Evolutionary conservation across 2,113 vertebrate species (phyloP).

Genomic region (Etia nguti): DNA sequence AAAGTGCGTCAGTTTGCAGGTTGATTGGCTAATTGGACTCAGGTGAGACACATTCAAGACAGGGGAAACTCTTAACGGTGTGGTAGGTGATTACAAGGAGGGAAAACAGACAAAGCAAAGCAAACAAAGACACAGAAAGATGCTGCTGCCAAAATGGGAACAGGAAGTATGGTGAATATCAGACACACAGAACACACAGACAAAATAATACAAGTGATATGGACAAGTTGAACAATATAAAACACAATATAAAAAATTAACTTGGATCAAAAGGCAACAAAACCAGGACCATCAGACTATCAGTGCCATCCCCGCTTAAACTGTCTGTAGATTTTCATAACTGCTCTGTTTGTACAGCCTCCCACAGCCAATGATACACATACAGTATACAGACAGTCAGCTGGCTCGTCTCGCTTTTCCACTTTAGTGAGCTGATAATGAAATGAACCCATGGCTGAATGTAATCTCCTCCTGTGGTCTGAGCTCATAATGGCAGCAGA

Average conservation of each 20-base stretch:
- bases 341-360: background rate
- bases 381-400: background rate
- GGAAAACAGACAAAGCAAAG: background rate
- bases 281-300: background rate
- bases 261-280: background rate
- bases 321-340: background rate
- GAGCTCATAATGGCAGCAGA: background rate
- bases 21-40: background rate
- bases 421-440: background rate
- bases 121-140: background rate
- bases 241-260: background rate
- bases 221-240: background rate
- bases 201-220: background rate
- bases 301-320: background rate
- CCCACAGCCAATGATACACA: background rate
- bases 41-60: background rate
- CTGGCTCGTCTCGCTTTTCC: background rate
- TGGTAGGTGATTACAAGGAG: background rate
- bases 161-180: background rate
- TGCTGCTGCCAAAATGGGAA: background rate
- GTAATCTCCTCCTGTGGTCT: background rate
- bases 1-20: accelerated
- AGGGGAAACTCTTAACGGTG: background rate
- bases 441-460: background rate
- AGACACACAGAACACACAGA: background rate